Conservation (phyloP, 2,797 vertebrate genomes). For the Cichlasoma orientale region DNA sequence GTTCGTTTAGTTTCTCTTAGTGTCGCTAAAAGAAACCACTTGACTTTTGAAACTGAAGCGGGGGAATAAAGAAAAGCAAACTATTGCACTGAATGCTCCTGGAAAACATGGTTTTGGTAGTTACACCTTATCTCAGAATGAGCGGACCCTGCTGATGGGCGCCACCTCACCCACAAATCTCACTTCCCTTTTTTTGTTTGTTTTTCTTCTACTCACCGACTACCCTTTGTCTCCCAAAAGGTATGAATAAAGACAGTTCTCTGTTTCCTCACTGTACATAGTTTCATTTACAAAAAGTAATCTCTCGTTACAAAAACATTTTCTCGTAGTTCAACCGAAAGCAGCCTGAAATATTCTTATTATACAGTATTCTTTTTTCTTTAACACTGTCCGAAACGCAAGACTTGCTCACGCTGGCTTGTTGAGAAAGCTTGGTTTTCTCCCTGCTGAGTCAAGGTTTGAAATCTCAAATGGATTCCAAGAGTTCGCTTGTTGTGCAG, state of each 20-base stretch:
- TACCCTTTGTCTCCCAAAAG: slow-evolving; percentile 83
- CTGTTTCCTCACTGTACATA: slow-evolving; percentile 80
- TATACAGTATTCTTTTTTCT: slow-evolving; percentile 82
- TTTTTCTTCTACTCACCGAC: slow-evolving; percentile 58
- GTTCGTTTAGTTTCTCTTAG: slow-evolving; percentile 30
- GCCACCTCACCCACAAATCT: slow-evolving; percentile 35
- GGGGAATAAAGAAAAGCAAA: slow-evolving; percentile 59
- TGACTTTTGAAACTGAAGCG: slow-evolving; percentile 37
- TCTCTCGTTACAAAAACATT: slow-evolving; percentile 76
- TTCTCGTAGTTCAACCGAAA: slow-evolving; percentile 71
- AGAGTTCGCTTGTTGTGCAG: slow-evolving; percentile 73
- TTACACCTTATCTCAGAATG: slow-evolving; percentile 44
- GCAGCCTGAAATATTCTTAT: slow-evolving; percentile 75
- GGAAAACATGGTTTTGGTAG: slow-evolving; percentile 68
- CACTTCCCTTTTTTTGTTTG: slow-evolving; percentile 23
- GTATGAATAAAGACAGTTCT: slow-evolving; percentile 80
- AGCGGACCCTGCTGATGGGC: slow-evolving; percentile 58
- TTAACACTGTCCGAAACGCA: slow-evolving; percentile 82
- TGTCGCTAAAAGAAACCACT: slow-evolving; percentile 51
- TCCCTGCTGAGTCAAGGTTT: slow-evolving; percentile 83
- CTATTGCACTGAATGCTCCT: slow-evolving; percentile 73
- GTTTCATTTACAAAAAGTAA: slow-evolving; percentile 88
- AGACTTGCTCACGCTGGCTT: slow-evolving; percentile 76
- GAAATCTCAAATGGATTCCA: slow-evolving; percentile 71
- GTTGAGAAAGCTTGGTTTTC: slow-evolving; percentile 75